Conservation (phyloP, 1,140 invertebrate genomes). For the Charaxes varanes region DNA sequence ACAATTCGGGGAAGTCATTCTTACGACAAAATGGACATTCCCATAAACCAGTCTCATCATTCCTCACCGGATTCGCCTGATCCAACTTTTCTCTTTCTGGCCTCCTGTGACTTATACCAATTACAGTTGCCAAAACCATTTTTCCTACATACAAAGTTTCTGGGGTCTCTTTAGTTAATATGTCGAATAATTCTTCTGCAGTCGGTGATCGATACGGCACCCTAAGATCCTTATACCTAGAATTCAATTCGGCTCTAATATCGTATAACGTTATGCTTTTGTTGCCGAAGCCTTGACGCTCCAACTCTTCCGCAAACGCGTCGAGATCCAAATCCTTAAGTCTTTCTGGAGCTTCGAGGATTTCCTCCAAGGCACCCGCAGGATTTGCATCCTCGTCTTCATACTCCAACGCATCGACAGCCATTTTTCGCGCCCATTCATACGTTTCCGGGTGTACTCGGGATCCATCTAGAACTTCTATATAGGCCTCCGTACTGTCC, state of each 20-base stretch:
- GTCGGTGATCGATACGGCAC: conserved; percentile 85
- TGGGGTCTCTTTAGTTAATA: conserved; percentile 96
- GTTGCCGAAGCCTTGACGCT: conserved; percentile 96
- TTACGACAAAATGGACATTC: conserved; percentile 98
- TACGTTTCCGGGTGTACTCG: conserved; percentile 99
- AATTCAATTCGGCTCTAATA: conserved; percentile 96
- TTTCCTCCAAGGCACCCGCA: conserved; percentile 96
- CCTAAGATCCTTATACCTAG: conserved; percentile 95
- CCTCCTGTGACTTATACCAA: conserved; percentile 88
- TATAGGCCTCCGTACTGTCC: conserved; percentile 94
- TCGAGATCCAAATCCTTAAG: conserved; percentile 98
- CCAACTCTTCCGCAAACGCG: conserved; percentile 98
- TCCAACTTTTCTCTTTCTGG: conserved; percentile 95
- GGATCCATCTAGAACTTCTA: conserved; percentile 97
- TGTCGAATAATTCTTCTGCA: conserved; percentile 93
- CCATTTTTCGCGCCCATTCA: conserved; percentile 99
- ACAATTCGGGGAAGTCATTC: conserved; percentile 95
- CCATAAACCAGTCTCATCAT: conserved; percentile 96
- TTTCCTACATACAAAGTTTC: conserved; percentile 96
- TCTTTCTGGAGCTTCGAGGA: conserved; percentile 95
- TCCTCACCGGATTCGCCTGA: conserved; percentile 94
- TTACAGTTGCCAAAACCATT: conserved; percentile 85
- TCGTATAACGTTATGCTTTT: conserved; percentile 98
- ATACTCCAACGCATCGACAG: conserved; percentile 98
- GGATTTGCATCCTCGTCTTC: conserved; percentile 97